phyloP scores from a whole-genome alignment of 2,113 vertebrate genomes.

The Coturnix japonica region DNA sequence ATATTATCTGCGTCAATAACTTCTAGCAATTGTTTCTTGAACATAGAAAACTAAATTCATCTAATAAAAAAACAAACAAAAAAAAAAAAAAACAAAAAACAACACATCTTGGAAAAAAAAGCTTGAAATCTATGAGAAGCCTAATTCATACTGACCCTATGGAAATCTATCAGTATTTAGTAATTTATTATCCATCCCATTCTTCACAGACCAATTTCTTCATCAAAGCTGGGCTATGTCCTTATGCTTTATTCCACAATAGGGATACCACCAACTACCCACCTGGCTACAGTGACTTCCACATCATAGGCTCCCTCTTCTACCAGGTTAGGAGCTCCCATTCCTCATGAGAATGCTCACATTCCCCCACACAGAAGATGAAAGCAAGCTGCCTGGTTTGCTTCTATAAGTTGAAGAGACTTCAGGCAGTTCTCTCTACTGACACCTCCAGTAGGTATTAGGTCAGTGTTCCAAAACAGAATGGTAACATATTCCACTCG shows the following conservation, averaged over 20 bases:
- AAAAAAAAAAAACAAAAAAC: not conserved
- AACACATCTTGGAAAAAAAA: not conserved
- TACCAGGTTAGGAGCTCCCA: not conserved
- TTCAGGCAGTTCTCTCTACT: not conserved
- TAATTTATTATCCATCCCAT: not conserved
- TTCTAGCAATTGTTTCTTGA: not conserved
- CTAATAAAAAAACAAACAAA: not conserved
- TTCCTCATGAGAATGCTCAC: rapidly evolving
- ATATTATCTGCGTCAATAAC: not conserved
- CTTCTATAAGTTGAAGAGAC: not conserved
- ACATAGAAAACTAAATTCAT: not conserved
- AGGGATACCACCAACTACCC: not conserved
- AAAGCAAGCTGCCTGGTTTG: not conserved
- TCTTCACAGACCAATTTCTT: not conserved
- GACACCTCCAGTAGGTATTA: not conserved
- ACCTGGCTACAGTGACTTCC: not conserved
- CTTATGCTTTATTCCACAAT: not conserved
- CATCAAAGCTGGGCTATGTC: not conserved
- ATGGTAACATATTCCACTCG: not conserved
- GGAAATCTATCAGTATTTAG: not conserved
- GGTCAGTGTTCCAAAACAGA: not conserved
- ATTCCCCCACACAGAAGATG: not conserved
- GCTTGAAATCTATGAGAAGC: not conserved
- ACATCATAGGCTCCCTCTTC: not conserved
- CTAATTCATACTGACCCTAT: not conserved